Conservation (phyloP, 2,888 invertebrate species). For the Sminthurides aquaticus region DNA sequence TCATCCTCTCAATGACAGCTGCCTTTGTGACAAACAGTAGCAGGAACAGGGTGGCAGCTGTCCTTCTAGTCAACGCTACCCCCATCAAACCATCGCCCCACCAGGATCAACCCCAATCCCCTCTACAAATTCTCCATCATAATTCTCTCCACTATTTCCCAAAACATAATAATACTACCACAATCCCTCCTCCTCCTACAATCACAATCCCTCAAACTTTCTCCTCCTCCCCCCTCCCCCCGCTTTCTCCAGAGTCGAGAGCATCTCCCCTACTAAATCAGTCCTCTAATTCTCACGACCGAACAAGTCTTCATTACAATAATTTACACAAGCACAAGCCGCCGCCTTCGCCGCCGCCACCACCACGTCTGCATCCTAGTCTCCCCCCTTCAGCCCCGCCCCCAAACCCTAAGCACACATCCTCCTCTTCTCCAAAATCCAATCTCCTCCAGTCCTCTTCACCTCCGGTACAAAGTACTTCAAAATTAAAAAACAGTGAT, state of each 20-base stretch:
- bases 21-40: not conserved
- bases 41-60: constrained; percentile 1
- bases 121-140: not conserved
- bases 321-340: too few relatives aligned
- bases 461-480: too few relatives aligned
- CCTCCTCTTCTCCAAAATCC: too few relatives aligned
- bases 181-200: too few relatives aligned
- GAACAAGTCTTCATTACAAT: too few relatives aligned
- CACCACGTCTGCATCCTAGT: not conserved
- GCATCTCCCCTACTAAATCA: too few relatives aligned
- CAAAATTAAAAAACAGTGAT: too few relatives aligned
- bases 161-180: not conserved
- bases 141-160: not conserved
- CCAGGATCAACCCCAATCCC: not conserved
- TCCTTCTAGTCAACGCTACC: not conserved
- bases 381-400: not conserved
- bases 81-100: not conserved
- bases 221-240: not conserved
- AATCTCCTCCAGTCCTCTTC: too few relatives aligned
- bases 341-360: not conserved
- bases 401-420: not conserved
- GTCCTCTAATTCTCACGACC: too few relatives aligned
- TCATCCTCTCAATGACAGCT: not conserved
- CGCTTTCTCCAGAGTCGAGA: not conserved
- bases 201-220: not conserved